phyloP scores from a whole-genome alignment of 2,888 invertebrate genomes.

The Drosophila picticornis region DNA sequence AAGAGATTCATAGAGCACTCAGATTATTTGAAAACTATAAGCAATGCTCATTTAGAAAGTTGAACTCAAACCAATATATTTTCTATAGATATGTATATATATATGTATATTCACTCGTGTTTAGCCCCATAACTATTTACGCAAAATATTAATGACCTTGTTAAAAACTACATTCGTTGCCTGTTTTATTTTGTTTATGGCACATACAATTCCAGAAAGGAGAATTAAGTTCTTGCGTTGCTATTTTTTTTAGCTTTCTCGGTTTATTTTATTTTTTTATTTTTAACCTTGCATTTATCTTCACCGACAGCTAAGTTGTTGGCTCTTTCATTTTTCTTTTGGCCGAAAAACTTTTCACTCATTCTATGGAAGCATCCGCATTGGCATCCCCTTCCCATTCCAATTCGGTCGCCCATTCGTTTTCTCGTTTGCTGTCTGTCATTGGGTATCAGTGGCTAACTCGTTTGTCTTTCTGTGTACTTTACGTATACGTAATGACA shows the following conservation, averaged over 20 bases:
- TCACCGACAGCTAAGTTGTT: constrained; percentile 80
- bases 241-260: background rate
- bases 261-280: constrained; percentile 21
- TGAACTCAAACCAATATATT: background rate
- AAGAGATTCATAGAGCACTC: background rate
- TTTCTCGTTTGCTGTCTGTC: constrained; percentile 66
- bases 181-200: background rate
- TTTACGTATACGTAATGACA: constrained; percentile 81
- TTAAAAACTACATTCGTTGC: background rate
- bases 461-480: constrained; percentile 79
- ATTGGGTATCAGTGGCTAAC: constrained; percentile 77
- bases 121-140: background rate
- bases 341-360: constrained; percentile 71
- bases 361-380: constrained; percentile 25
- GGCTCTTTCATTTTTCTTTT: constrained; percentile 80
- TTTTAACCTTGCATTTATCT: constrained; percentile 74
- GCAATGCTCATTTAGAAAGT: background rate
- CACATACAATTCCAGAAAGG: background rate
- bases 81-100: no score
- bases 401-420: constrained; percentile 39
- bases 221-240: constrained; percentile 1
- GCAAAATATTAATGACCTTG: background rate
- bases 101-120: background rate
- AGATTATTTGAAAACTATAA: background rate
- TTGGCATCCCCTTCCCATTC: constrained; percentile 2